Percentiles rank a stretch among this genome's conserved stretches.
phyloP scores from a whole-genome alignment of 2,888 invertebrate species.

The Monochamus alternatus region DNA sequence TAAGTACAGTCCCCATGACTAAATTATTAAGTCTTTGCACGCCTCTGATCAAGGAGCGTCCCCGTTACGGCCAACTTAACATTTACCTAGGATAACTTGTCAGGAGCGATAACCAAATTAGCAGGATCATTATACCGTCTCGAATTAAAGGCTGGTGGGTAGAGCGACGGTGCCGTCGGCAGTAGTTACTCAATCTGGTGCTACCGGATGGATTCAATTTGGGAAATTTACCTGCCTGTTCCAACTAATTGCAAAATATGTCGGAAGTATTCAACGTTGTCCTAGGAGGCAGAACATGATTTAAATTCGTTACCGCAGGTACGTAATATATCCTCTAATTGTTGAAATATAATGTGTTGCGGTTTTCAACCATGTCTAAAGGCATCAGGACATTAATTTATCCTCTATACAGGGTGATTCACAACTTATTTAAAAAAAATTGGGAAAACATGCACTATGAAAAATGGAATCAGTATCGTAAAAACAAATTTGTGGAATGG shows the following conservation, averaged over 20 bases:
- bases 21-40: constrained; percentile 12
- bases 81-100: constrained; percentile 38
- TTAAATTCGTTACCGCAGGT: no score
- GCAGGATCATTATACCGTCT: constrained; percentile 36
- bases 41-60: constrained; percentile 4
- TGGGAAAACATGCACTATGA: no score
- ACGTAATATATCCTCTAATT: no score
- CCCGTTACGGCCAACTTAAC: constrained; percentile 28
- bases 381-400: no score
- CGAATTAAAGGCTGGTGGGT: constrained; percentile 27
- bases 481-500: no score
- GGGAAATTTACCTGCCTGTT: constrained; percentile 33
- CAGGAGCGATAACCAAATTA: constrained; percentile 37
- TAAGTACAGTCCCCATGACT: background rate
- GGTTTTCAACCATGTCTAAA: no score
- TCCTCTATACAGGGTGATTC: no score
- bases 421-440: no score
- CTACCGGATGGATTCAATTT: constrained; percentile 32
- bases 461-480: no score
- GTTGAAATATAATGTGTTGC: no score
- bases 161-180: constrained; percentile 31
- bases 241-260: constrained; percentile 27
- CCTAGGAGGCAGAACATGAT: background rate
- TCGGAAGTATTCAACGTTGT: constrained; percentile 14
- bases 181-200: constrained; percentile 30